phyloP scores from a whole-genome alignment of 2,113 vertebrate species.

The Leptobrachium leishanense region DNA sequence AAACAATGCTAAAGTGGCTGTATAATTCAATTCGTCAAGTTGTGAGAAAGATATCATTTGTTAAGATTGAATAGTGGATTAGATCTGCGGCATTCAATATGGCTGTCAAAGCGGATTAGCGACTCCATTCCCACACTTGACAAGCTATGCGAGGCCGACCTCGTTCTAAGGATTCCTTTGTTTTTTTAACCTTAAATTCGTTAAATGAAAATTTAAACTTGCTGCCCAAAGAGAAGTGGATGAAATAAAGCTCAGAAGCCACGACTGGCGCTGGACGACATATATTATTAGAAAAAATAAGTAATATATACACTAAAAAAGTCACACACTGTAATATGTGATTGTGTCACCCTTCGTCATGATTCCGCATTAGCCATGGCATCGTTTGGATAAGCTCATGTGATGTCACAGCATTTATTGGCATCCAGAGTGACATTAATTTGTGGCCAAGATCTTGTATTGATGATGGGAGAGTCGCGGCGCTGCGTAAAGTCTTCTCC shows the following conservation, averaged over 20 bases:
- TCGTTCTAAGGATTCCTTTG: not conserved
- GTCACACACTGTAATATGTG: too few species aligned
- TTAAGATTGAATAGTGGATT: slow-evolving; percentile 25
- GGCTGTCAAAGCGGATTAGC: slow-evolving; percentile 32
- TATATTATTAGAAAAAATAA: too few species aligned
- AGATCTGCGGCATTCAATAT: slow-evolving; percentile 32
- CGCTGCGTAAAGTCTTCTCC: too few species aligned
- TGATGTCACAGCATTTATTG: too few species aligned
- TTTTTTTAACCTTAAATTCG: not conserved
- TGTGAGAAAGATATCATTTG: slow-evolving; percentile 25
- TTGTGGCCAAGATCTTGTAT: too few species aligned
- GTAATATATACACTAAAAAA: too few species aligned
- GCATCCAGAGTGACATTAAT: too few species aligned
- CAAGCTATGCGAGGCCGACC: slow-evolving; percentile 1
- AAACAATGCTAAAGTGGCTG: slow-evolving; percentile 7
- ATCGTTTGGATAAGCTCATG: too few species aligned
- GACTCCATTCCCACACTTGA: slow-evolving; percentile 16
- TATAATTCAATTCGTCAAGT: slow-evolving; percentile 18
- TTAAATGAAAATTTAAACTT: not conserved
- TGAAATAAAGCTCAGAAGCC: not conserved
- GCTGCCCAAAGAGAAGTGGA: not conserved
- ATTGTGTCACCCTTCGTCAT: too few species aligned
- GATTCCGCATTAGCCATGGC: too few species aligned
- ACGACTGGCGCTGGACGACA: too few species aligned
- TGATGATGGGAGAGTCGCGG: too few species aligned